Percentiles rank a stretch among this genome's conserved stretches.
phyloP scores from a whole-genome alignment of 2,113 vertebrate genomes.

The Callithrix jacchus region DNA sequence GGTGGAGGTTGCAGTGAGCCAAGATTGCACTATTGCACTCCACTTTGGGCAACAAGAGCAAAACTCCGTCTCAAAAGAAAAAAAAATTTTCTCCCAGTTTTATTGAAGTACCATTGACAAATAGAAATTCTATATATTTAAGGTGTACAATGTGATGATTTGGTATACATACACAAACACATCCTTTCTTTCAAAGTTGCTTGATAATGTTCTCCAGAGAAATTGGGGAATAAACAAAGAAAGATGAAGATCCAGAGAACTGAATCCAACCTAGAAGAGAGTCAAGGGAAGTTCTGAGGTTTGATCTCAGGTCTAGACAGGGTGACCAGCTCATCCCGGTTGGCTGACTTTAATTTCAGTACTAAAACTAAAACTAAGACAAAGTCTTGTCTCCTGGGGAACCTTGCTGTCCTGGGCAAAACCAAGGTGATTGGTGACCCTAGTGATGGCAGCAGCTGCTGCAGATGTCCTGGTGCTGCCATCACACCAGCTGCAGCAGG shows the following conservation, averaged over 20 bases:
- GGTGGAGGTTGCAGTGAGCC: too few relatives aligned
- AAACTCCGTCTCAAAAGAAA: too few relatives aligned
- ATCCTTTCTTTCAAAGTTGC: not conserved
- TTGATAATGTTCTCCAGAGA: not conserved
- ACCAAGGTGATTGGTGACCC: not conserved
- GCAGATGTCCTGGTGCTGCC: too few relatives aligned
- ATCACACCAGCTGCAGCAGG: too few relatives aligned
- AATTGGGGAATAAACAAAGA: not conserved
- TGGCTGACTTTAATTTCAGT: not conserved
- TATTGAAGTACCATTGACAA: not conserved
- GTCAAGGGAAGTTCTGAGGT: not conserved
- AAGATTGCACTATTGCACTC: too few relatives aligned
- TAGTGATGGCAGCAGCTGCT: too few relatives aligned
- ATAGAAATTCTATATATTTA: not conserved
- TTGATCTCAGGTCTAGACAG: not conserved
- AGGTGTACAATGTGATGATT: not conserved
- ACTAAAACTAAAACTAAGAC: not conserved
- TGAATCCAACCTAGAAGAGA: not conserved
- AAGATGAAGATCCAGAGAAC: not conserved
- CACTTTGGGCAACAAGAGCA: too few relatives aligned
- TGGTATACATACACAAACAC: not conserved
- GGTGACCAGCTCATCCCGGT: not conserved
- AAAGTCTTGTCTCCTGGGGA: not conserved
- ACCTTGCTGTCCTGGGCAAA: not conserved
- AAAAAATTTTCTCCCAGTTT: not conserved